These are phyloP conservation scores for Synanthedon myopaeformis DNA, from an alignment of 2,888 invertebrate genomes.

Conservation along the genomic window DNA sequence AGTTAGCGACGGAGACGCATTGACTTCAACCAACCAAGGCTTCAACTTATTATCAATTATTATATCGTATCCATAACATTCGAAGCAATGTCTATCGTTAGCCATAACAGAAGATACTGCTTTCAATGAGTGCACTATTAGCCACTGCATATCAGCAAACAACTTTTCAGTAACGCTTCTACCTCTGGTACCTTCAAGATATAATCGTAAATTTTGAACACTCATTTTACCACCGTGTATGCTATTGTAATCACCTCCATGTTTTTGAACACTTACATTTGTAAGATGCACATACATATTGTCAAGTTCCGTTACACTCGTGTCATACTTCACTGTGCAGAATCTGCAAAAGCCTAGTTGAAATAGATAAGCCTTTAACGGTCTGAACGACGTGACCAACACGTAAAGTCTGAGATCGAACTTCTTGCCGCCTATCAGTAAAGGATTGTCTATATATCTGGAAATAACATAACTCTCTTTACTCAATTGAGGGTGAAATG, in stretches of 20 bases:
- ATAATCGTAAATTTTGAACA: constrained; percentile 89
- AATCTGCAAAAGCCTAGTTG: constrained; percentile 95
- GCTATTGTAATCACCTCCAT: constrained; percentile 94
- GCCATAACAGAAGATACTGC: constrained; percentile 94
- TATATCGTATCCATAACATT: constrained; percentile 96
- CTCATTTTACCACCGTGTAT: constrained; percentile 96
- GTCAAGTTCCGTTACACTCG: constrained; percentile 86
- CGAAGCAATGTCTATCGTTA: constrained; percentile 92
- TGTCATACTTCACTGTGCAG: constrained; percentile 95
- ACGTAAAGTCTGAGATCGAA: constrained; percentile 94
- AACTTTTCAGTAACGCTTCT: constrained; percentile 88
- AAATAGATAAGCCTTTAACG: constrained; percentile 92
- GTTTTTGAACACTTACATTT: constrained; percentile 98
- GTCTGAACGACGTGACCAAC: constrained; percentile 92
- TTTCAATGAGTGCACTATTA: constrained; percentile 92
- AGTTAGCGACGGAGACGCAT: constrained; percentile 93
- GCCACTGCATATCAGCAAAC: constrained; percentile 89
- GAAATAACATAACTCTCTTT: constrained; percentile 97
- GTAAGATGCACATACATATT: constrained; percentile 96
- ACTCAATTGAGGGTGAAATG: constrained; percentile 81
- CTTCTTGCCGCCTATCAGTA: constrained; percentile 95
- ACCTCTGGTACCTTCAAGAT: constrained; percentile 91
- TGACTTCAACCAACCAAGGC: constrained; percentile 96
- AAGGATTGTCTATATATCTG: constrained; percentile 95
- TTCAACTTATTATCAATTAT: constrained; percentile 95